phyloP scores from a whole-genome alignment of 2,113 vertebrate genomes.

The Octodon degus region DNA sequence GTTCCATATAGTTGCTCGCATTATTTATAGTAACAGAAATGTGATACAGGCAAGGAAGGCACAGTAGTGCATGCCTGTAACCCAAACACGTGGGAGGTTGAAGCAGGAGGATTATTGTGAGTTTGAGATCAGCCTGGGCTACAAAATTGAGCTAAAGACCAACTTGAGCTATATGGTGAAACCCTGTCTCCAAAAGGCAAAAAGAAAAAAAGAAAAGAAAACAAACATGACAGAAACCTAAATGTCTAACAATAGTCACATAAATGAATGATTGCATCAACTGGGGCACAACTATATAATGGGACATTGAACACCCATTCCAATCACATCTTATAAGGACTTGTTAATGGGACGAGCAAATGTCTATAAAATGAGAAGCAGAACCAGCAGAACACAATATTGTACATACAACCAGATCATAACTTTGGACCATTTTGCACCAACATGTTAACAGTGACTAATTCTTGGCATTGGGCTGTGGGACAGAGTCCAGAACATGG shows the following conservation, averaged over 20 bases:
- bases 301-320: background rate
- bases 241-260: background rate
- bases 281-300: background rate
- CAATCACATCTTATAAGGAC: slow-evolving; percentile 10
- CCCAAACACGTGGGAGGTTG: too few relatives aligned
- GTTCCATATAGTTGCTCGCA: background rate
- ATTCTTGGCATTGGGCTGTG: background rate
- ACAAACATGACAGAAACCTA: background rate
- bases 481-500: background rate
- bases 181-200: too few relatives aligned
- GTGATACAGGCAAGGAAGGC: background rate
- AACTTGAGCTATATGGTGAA: too few relatives aligned
- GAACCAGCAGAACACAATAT: background rate
- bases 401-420: background rate
- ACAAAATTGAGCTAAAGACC: too few relatives aligned
- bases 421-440: slow-evolving; percentile 17
- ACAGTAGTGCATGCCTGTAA: too few relatives aligned
- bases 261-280: background rate
- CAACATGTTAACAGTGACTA: slow-evolving; percentile 30
- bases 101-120: too few relatives aligned
- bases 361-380: background rate
- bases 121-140: too few relatives aligned
- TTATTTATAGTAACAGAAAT: slow-evolving; percentile 19
- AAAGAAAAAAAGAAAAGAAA: background rate
- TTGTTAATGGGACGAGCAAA: slow-evolving; percentile 15